Percentiles rank a stretch among this genome's conserved stretches.
Evolutionary conservation across 2,797 vertebrate species (phyloP).

Genomic region (Phataginus tetradactyla): DNA sequence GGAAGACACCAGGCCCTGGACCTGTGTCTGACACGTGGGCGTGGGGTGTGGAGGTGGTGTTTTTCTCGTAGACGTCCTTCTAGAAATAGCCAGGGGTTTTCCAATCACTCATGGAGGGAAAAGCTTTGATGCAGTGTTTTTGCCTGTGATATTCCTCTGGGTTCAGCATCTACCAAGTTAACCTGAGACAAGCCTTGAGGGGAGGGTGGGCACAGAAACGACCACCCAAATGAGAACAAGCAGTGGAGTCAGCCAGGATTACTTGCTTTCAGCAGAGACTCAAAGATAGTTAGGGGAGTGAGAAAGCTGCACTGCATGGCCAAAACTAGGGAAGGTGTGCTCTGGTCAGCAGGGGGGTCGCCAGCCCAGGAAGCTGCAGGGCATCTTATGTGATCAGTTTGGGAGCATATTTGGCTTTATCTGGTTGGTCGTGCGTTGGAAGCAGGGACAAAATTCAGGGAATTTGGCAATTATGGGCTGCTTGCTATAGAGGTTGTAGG

Average conservation of each 20-base stretch:
- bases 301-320: neutral
- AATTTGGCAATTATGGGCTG: neutral
- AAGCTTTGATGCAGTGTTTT: neutral
- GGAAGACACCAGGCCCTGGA: neutral
- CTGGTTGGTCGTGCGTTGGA: neutral
- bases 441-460: neutral
- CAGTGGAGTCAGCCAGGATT: neutral
- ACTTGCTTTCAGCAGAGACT: neutral
- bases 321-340: neutral
- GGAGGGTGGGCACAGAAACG: neutral
- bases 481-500: neutral
- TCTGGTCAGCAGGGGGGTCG: neutral
- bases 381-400: neutral
- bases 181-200: neutral
- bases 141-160: neutral
- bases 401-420: neutral
- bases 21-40: neutral
- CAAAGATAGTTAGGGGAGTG: neutral
- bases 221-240: neutral
- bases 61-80: neutral
- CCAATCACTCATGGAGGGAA: neutral
- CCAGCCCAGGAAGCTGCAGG: neutral
- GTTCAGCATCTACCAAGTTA: neutral
- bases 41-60: neutral
- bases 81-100: conserved; percentile 31